Evolutionary conservation across 2,113 vertebrate species (phyloP), one percentile per base, ranked within the genome.

Genomic region (Bos indicus): DNA sequence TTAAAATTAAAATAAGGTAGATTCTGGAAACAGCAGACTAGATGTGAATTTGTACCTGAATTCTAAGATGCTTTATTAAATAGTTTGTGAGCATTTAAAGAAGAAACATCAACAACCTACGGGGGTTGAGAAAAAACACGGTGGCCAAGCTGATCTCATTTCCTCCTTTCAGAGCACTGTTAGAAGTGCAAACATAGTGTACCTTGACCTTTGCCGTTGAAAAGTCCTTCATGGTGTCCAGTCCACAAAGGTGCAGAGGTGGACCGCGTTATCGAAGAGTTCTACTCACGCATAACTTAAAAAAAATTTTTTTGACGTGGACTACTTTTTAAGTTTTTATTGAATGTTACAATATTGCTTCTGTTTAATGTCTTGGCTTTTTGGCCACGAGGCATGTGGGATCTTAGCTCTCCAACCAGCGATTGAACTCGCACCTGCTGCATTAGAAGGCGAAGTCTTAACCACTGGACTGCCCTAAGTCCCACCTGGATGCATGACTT

Each of bases 361-460:
- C 19, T 74, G 36, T 40, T 74, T 40, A 40, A 74, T 74, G 67
- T 40, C 67, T 74, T 23, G 10, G 67, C 13, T 25, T 74, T 74
- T 40, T 74, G 36, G 67, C 67, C 36, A 13, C 1, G 1, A 74
- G 21, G 36, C 21, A 74, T 25, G 36, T 40, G 36, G 36, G 36
- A 40, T 74, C n/a, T 74, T 40, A 74, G 21, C 36, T 40, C n/a
- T 74, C 36, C 36, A 74, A 74, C 19, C 67, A 74, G 36, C 0
- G 2, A 74, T 1, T 25, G 10, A 74, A 74, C 5, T 74, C 9
- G 0, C 21, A 13, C 10, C n/a, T 0, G 0, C 67, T 40, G 36
- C 67, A 74, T 40, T 74, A 36, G 67, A 40, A 74, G 36, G 67
- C 0, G 5, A 74, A 40, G 67, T 40, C 67, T 74, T 40, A 40